Evolutionary conservation across 2,797 vertebrate species (phyloP).

Genomic region (Poecilia picta): DNA sequence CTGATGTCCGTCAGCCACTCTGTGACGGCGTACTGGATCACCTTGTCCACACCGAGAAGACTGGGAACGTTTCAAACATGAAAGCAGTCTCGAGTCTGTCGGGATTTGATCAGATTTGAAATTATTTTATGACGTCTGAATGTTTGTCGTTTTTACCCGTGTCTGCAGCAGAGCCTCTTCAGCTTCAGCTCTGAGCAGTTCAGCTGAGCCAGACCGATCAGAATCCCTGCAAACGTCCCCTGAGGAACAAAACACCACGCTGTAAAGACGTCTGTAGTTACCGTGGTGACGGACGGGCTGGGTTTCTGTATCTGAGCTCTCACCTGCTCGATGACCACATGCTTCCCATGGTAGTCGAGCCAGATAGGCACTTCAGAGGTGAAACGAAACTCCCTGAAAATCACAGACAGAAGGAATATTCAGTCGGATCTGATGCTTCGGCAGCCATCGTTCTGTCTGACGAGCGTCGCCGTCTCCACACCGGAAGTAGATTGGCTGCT

Average conservation of each 20-base stretch:
- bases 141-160: conserved; percentile 78
- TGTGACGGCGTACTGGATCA: conserved; percentile 90
- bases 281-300: neutral
- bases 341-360: conserved; percentile 94
- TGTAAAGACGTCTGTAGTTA: neutral
- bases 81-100: neutral
- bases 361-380: conserved; percentile 95
- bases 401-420: neutral
- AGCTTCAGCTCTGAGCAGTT: conserved; percentile 94
- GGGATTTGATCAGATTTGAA: neutral
- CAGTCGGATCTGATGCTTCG: neutral
- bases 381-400: conserved; percentile 90
- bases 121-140: neutral
- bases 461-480: conserved; percentile 45
- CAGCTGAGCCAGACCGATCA: conserved; percentile 92
- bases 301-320: conserved; percentile 22
- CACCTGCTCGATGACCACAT: conserved; percentile 91
- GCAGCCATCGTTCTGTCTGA: neutral
- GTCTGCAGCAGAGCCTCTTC: conserved; percentile 91
- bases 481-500: conserved; percentile 95
- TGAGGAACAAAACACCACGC: conserved; percentile 53
- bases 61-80: conserved; percentile 64
- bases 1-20: conserved; percentile 94
- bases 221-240: conserved; percentile 93
- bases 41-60: conserved; percentile 92